Conservation (phyloP, 2,113 vertebrate genomes). For the Trichechus manatus region DNA sequence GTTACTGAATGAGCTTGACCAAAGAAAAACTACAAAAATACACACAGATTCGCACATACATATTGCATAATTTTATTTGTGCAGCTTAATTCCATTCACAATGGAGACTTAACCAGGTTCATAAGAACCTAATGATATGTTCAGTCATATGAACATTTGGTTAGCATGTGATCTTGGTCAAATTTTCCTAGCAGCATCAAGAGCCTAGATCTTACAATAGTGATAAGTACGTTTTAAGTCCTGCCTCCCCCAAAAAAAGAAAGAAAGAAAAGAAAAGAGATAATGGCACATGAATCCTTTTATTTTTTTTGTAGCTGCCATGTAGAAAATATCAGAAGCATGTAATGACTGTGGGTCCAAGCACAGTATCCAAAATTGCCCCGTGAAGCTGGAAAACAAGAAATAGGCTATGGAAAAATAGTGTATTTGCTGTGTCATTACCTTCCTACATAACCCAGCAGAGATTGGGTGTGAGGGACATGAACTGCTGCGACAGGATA, state of each 20-base stretch:
- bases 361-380: neutral
- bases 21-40: neutral
- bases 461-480: neutral
- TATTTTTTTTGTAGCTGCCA: neutral
- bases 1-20: neutral
- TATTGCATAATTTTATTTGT: neutral
- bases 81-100: neutral
- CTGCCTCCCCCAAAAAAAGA: no score
- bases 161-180: neutral
- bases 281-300: neutral
- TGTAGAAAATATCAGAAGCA: constrained; percentile 43
- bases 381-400: neutral
- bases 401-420: constrained; percentile 11
- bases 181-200: neutral
- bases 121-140: neutral
- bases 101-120: neutral
- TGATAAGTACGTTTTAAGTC: neutral
- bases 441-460: neutral
- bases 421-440: neutral
- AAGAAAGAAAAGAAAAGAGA: neutral
- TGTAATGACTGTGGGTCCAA: neutral
- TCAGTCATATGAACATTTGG: neutral
- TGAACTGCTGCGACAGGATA: neutral
- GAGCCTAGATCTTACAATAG: neutral
- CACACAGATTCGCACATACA: neutral